Percentiles rank a stretch among this genome's conserved stretches.
These are phyloP conservation scores for Eupeodes luniger DNA, from an alignment of 2,888 invertebrate species.

Conservation along the genomic window DNA sequence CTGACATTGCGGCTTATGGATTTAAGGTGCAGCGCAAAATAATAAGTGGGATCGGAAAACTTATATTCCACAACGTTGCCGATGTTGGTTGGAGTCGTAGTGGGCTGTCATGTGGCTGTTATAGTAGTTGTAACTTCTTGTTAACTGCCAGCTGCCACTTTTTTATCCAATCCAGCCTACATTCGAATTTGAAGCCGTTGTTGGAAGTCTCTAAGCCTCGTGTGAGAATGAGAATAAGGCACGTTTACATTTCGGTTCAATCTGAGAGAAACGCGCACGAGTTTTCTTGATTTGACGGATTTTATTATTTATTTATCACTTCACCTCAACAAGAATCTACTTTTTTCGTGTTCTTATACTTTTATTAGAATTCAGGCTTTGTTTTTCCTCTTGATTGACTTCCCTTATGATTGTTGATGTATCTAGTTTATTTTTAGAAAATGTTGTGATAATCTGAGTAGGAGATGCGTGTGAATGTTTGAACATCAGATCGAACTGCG, in stretches of 20 bases:
- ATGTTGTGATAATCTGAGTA: too few species aligned
- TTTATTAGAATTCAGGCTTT: neutral
- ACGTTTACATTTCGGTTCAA: neutral
- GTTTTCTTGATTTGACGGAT: neutral
- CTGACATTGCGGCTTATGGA: conserved; percentile 1
- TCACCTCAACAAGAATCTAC: neutral
- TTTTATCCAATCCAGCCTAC: neutral
- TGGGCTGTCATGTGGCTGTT: neutral
- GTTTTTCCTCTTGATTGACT: neutral
- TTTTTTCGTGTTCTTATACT: neutral
- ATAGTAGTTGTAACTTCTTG: neutral
- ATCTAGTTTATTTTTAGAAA: too few species aligned
- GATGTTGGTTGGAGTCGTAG: neutral
- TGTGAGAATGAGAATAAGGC: neutral
- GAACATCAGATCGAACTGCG: too few species aligned
- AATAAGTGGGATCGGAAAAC: conserved; percentile 17
- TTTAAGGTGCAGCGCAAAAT: neutral
- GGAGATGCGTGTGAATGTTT: too few species aligned
- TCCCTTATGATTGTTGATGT: too few species aligned
- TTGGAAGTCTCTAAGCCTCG: neutral
- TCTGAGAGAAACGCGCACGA: neutral
- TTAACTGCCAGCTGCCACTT: neutral
- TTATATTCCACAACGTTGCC: neutral
- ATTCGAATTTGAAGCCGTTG: neutral
- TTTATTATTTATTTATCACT: conserved; percentile 13